A percentile compares a stretch with the other conserved stretches of the same genome.
phyloP scores from a whole-genome alignment of 2,113 vertebrate species.

The Zosterops borbonicus region DNA sequence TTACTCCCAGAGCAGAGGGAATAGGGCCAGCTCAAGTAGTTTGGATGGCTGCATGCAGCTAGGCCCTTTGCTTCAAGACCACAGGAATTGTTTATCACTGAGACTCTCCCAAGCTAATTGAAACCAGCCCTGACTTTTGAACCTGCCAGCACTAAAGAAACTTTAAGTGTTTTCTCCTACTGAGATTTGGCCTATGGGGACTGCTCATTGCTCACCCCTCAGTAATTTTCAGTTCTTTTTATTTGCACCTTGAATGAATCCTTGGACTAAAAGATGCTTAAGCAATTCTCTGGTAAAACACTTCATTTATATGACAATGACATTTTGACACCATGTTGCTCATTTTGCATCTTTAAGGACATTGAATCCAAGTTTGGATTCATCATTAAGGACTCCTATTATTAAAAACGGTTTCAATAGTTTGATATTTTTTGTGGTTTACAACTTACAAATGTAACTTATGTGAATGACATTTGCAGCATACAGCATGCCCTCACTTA shows the following conservation, averaged over 20 bases:
- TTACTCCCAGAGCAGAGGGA: slow-evolving; percentile 43
- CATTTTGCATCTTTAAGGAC: neutral
- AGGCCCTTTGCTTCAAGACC: slow-evolving; percentile 74
- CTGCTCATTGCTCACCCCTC: slow-evolving; percentile 61
- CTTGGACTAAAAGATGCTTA: slow-evolving; percentile 16
- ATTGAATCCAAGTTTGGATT: neutral
- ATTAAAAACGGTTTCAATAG: neutral
- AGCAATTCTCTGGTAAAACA: neutral
- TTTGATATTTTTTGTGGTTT: neutral
- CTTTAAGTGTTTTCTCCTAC: slow-evolving; percentile 73
- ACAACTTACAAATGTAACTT: neutral
- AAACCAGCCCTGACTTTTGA: slow-evolving; percentile 83
- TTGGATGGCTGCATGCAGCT: slow-evolving; percentile 53
- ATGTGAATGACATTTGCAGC: neutral
- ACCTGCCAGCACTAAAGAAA: slow-evolving; percentile 79
- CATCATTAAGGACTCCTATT: neutral
- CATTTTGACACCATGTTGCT: neutral
- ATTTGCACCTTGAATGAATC: slow-evolving; percentile 56
- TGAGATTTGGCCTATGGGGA: slow-evolving; percentile 73
- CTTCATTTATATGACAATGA: neutral
- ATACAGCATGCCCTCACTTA: neutral
- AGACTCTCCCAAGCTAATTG: slow-evolving; percentile 83
- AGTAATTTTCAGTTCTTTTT: slow-evolving; percentile 61
- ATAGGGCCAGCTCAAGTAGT: slow-evolving; percentile 44
- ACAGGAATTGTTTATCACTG: slow-evolving; percentile 88